A percentile compares a stretch with the other conserved stretches of the same genome.
Evolutionary conservation across 2,797 vertebrate species (phyloP).

Genomic region (Microctenopoma stevenorrisi): DNA sequence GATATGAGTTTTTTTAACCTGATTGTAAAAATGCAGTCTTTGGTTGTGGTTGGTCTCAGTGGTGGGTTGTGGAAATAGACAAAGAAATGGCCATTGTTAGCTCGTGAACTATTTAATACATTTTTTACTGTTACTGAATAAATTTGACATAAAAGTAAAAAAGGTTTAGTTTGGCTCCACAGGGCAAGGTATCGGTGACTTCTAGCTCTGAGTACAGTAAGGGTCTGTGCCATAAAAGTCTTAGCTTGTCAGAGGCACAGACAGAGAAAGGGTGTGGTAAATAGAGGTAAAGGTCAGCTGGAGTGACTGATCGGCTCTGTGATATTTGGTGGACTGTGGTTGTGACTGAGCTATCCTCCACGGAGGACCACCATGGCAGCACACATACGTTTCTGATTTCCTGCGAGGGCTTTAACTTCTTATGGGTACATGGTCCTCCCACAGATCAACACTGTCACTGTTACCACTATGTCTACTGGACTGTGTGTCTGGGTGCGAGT

Average conservation of each 20-base stretch:
- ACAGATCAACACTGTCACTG: slow-evolving; percentile 83
- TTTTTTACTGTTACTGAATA: neutral
- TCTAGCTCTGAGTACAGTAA: neutral
- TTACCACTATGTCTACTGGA: slow-evolving; percentile 82
- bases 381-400: slow-evolving; percentile 94
- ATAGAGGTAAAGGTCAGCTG: slow-evolving; percentile 14
- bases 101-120: no score
- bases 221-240: neutral
- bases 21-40: neutral
- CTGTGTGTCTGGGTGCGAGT: slow-evolving; percentile 25
- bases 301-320: slow-evolving; percentile 10
- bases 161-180: neutral
- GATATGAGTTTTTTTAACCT: neutral
- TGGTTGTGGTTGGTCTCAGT: neutral
- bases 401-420: slow-evolving; percentile 88
- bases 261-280: slow-evolving; percentile 13
- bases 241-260: neutral
- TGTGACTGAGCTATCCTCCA: slow-evolving; percentile 81
- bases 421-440: slow-evolving; percentile 89
- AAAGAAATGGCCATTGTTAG: no score
- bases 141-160: neutral
- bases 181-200: slow-evolving; percentile 1
- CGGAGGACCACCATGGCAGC: slow-evolving; percentile 88
- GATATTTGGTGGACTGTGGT: slow-evolving; percentile 43
- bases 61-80: neutral